phyloP scores from a whole-genome alignment of 2,888 invertebrate species.

The Gerris lacustris region DNA sequence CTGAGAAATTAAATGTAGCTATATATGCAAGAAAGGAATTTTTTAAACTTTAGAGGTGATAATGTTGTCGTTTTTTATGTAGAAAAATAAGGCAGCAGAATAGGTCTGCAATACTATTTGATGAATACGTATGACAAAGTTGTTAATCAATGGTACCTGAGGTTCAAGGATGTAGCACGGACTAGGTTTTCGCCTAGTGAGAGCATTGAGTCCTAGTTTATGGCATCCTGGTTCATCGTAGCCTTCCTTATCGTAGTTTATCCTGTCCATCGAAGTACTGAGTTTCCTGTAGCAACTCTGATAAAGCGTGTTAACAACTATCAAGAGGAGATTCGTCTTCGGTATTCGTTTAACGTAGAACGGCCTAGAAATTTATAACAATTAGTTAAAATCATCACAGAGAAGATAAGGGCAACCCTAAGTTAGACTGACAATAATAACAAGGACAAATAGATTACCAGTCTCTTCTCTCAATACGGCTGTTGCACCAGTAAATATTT shows the following conservation, averaged over 20 bases:
- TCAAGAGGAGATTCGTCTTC: constrained; percentile 62
- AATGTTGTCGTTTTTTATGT: too few relatives aligned
- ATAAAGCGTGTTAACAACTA: constrained; percentile 52
- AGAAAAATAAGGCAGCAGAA: too few relatives aligned
- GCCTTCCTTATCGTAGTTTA: constrained; percentile 41
- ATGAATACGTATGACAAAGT: too few relatives aligned
- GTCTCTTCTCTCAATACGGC: too few relatives aligned
- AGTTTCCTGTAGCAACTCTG: constrained; percentile 41
- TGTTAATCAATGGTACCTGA: constrained; percentile 39
- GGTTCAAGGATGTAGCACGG: constrained; percentile 68
- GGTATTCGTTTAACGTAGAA: constrained; percentile 61
- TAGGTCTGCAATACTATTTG: too few relatives aligned
- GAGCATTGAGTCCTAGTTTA: constrained; percentile 56
- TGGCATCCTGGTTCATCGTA: constrained; percentile 51
- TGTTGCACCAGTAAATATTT: too few relatives aligned
- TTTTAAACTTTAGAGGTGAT: too few relatives aligned
- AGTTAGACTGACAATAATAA: background rate
- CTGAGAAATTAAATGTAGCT: too few relatives aligned
- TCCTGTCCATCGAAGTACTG: constrained; percentile 42
- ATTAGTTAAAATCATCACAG: background rate
- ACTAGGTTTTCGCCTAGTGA: constrained; percentile 53
- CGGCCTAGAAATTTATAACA: constrained; percentile 37
- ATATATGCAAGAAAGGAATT: too few relatives aligned
- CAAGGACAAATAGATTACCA: too few relatives aligned
- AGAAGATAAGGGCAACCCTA: background rate